phyloP scores from a whole-genome alignment of 2,888 invertebrate species.

The Phytoseiulus persimilis region DNA sequence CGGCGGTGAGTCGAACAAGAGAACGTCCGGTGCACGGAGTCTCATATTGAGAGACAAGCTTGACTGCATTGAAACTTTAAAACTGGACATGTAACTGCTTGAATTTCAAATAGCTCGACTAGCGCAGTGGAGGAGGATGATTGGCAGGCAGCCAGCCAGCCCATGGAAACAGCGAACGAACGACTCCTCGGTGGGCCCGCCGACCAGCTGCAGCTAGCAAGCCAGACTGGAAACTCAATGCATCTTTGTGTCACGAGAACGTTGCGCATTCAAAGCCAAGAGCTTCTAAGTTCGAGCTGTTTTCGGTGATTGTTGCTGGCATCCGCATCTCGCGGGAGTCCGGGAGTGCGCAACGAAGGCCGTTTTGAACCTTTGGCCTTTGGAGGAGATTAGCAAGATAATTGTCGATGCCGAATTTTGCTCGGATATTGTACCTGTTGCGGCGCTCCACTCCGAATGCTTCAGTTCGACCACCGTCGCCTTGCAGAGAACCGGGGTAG shows the following conservation, averaged over 20 bases:
- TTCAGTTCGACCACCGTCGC: too few relatives aligned
- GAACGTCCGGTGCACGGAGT: background rate
- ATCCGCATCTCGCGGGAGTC: background rate
- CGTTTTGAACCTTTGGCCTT: too few relatives aligned
- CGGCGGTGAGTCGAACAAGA: background rate
- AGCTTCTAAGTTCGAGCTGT: too few relatives aligned
- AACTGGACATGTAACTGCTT: background rate
- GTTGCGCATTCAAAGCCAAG: background rate
- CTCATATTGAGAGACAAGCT: background rate
- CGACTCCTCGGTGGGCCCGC: background rate
- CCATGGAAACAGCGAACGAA: too few relatives aligned
- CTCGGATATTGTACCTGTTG: too few relatives aligned
- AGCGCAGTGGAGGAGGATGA: background rate
- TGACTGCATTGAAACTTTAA: background rate
- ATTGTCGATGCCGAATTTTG: too few relatives aligned
- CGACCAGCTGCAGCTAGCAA: background rate
- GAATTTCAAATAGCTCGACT: slow-evolving; percentile 5
- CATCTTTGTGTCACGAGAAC: background rate
- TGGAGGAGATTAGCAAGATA: too few relatives aligned
- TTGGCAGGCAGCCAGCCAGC: background rate
- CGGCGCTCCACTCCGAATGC: too few relatives aligned
- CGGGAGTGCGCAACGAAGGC: too few relatives aligned
- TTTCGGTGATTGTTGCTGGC: background rate
- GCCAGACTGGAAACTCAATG: background rate
- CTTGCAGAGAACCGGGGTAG: too few relatives aligned